Evolutionary conservation across 2,113 vertebrate species (phyloP).

Genomic region (Megaceryle maxima): DNA sequence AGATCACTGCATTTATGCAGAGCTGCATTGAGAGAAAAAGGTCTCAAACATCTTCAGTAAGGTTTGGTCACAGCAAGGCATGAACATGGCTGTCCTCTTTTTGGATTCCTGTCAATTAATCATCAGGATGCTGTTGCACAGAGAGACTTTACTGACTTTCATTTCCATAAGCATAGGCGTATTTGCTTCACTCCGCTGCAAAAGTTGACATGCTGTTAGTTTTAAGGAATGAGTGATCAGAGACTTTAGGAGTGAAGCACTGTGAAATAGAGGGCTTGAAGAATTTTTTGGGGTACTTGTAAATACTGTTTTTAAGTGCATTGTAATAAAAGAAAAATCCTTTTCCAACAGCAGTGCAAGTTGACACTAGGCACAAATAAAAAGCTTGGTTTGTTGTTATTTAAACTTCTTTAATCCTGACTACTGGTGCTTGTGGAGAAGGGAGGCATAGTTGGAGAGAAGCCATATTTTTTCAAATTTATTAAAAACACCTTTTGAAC

Average conservation of each 20-base stretch:
- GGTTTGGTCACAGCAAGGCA: background rate
- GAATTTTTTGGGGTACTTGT: background rate
- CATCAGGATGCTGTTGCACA: background rate
- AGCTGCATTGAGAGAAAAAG: background rate
- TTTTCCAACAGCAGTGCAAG: background rate
- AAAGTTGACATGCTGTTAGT: background rate
- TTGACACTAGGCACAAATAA: background rate
- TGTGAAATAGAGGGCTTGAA: background rate
- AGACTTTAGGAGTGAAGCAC: background rate
- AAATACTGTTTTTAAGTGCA: background rate
- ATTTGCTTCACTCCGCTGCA: background rate
- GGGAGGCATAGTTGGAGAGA: slow-evolving; percentile 30
- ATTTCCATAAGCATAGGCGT: background rate
- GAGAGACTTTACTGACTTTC: background rate
- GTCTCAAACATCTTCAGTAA: background rate
- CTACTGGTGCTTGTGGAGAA: slow-evolving; percentile 40
- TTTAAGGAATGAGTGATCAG: background rate
- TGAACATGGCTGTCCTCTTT: background rate
- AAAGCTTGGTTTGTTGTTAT: slow-evolving; percentile 37
- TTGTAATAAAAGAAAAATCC: background rate
- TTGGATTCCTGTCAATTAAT: background rate
- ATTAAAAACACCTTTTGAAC: slow-evolving; percentile 59
- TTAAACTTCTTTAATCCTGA: slow-evolving; percentile 45
- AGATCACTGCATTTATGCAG: background rate
- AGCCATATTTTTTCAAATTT: slow-evolving; percentile 25